phyloP scores from a whole-genome alignment of 2,797 vertebrate genomes.

The Galaxias olidus region DNA sequence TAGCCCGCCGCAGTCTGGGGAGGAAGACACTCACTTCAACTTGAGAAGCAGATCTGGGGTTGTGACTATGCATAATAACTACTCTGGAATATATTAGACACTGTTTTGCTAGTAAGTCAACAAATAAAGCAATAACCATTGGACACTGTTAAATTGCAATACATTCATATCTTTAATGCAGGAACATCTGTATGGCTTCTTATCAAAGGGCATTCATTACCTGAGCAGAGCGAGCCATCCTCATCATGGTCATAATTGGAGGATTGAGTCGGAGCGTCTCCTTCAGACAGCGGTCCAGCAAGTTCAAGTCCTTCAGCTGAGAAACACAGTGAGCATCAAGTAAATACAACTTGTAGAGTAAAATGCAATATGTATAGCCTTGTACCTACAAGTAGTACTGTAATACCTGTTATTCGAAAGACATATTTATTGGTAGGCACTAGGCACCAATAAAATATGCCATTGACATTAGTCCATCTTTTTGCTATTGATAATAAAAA shows the following conservation, averaged over 20 bases:
- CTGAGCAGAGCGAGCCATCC: slow-evolving; percentile 90
- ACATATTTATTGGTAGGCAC: no score
- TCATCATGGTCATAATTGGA: slow-evolving; percentile 99
- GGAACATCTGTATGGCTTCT: neutral
- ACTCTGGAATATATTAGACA: no score
- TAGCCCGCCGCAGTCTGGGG: slow-evolving; percentile 86
- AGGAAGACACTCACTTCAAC: neutral
- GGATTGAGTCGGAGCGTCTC: slow-evolving; percentile 94
- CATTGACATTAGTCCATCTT: no score
- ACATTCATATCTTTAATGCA: neutral
- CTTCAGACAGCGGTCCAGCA: slow-evolving; percentile 92
- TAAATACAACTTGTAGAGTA: neutral
- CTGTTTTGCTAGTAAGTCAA: no score
- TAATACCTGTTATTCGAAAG: no score
- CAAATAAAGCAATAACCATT: no score
- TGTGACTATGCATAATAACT: no score
- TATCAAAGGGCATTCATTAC: slow-evolving; percentile 57
- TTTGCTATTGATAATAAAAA: no score
- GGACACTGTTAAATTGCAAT: no score
- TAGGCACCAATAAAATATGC: no score
- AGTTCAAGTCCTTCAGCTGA: slow-evolving; percentile 89
- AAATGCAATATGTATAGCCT: neutral
- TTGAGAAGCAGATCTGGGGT: no score
- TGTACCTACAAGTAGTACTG: neutral
- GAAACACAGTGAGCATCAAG: slow-evolving; percentile 1